Percentiles rank a stretch among this genome's conserved stretches.
These are phyloP conservation scores for Phyllopteryx taeniolatus DNA, from an alignment of 2,113 vertebrate genomes.

Conservation along the genomic window DNA sequence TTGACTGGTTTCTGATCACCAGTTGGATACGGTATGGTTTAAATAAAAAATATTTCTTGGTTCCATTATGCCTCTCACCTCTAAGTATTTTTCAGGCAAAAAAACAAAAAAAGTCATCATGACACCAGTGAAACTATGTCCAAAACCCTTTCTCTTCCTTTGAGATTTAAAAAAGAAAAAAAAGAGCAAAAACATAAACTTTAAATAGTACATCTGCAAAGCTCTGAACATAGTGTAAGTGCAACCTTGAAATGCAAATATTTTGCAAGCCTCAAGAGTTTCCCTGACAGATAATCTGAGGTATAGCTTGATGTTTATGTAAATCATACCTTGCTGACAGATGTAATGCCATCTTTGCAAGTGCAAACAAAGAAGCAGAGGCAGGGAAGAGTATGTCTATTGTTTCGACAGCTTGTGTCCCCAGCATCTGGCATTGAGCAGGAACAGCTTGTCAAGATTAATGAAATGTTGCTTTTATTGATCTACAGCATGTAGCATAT, in stretches of 20 bases:
- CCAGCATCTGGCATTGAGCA: constrained; percentile 67
- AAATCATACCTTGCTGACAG: constrained; percentile 70
- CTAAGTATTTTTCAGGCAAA: neutral
- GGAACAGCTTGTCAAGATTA: constrained; percentile 70
- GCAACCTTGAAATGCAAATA: constrained; percentile 74
- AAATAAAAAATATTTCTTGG: neutral
- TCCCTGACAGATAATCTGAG: constrained; percentile 63
- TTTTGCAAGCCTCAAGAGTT: constrained; percentile 63
- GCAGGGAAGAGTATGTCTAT: constrained; percentile 61
- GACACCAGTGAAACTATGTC: neutral
- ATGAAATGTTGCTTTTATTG: constrained; percentile 69
- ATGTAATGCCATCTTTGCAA: constrained; percentile 69
- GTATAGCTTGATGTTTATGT: constrained; percentile 72
- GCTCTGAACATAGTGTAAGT: constrained; percentile 59
- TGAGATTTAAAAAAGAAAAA: constrained; percentile 6
- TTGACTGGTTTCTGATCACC: constrained; percentile 33
- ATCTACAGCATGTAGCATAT: constrained; percentile 57
- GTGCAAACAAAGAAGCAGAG: constrained; percentile 61
- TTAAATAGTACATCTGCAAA: constrained; percentile 62
- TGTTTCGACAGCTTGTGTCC: constrained; percentile 71
- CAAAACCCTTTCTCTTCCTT: constrained; percentile 24
- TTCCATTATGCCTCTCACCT: neutral
- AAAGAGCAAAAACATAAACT: constrained; percentile 7
- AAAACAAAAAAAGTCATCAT: neutral
- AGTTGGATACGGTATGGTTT: constrained; percentile 22